phyloP scores from a whole-genome alignment of 2,797 vertebrate genomes.

The Salarias fasciatus region DNA sequence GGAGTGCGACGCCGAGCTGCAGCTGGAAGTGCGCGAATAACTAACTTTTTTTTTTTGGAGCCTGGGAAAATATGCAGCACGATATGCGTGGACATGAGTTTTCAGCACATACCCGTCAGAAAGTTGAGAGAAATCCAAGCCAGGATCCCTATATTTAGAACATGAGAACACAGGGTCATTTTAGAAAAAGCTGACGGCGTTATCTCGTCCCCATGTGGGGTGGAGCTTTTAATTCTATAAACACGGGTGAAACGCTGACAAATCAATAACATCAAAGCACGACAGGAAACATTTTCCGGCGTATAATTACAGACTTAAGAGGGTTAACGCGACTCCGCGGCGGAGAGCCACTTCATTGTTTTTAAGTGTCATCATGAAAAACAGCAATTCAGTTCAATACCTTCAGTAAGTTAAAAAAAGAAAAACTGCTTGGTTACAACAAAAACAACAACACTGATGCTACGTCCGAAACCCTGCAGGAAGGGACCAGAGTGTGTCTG shows the following conservation, averaged over 20 bases:
- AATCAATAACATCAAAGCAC: conserved; percentile 46
- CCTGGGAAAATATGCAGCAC: background rate
- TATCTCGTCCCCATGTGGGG: background rate
- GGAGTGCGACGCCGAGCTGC: conserved; percentile 15
- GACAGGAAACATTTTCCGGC: conserved; percentile 41
- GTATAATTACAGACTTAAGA: conserved; percentile 63
- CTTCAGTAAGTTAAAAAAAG: conserved; percentile 49
- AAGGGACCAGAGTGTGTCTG: conserved; percentile 22
- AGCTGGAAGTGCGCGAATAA: background rate
- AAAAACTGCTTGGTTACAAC: conserved; percentile 29
- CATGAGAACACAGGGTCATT: conserved; percentile 16
- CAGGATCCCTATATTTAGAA: conserved; percentile 87
- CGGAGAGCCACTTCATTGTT: conserved; percentile 43
- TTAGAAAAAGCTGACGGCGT: conserved; percentile 39
- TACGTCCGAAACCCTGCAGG: conserved; percentile 14
- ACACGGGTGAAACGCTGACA: conserved; percentile 63
- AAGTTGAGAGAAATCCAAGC: conserved; percentile 98
- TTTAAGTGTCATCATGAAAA: conserved; percentile 61
- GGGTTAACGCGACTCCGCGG: conserved; percentile 48
- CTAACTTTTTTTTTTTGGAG: background rate
- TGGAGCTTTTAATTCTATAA: background rate
- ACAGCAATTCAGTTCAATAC: conserved; percentile 48
- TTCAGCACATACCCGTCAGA: conserved; percentile 87
- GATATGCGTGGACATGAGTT: background rate
- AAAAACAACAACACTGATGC: conserved; percentile 35